A percentile compares a stretch with the other conserved stretches of the same genome.
These are phyloP conservation scores for Catharus ustulatus DNA, from an alignment of 2,797 vertebrate species.

Conservation along the genomic window DNA sequence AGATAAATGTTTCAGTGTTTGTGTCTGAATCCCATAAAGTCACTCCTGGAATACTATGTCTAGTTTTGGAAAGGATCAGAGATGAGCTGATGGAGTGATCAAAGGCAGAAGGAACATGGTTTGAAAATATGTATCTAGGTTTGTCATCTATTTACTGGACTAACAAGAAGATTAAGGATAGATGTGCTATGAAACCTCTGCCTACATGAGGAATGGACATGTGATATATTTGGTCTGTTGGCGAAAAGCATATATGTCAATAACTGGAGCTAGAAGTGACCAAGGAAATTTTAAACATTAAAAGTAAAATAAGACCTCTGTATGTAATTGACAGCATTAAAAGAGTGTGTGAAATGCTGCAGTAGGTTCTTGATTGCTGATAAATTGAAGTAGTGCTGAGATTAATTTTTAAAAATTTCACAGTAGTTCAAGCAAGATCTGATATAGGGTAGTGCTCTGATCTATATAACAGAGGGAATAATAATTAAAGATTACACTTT, in stretches of 20 bases:
- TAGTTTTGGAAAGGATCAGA: background rate
- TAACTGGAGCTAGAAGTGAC: background rate
- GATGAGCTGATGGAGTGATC: background rate
- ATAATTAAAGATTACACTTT: background rate
- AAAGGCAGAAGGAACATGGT: background rate
- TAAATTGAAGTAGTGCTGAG: background rate
- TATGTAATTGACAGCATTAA: background rate
- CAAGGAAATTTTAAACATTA: background rate
- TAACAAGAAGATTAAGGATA: background rate
- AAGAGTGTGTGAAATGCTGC: background rate
- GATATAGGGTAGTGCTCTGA: background rate
- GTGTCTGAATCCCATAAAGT: background rate
- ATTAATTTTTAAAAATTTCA: background rate
- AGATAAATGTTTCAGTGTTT: background rate
- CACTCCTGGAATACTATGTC: background rate
- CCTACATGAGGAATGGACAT: fast-evolving
- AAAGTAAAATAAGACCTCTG: background rate
- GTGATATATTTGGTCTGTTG: background rate
- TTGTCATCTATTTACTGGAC: background rate
- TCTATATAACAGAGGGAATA: background rate
- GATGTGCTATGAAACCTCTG: background rate
- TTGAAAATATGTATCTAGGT: background rate
- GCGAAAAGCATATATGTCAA: background rate
- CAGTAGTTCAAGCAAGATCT: background rate
- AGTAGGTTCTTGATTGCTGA: background rate